A percentile compares a stretch with the other conserved stretches of the same genome.
Conservation (phyloP, 2,797 vertebrate genomes). For the Distichodus sexfasciatus region DNA sequence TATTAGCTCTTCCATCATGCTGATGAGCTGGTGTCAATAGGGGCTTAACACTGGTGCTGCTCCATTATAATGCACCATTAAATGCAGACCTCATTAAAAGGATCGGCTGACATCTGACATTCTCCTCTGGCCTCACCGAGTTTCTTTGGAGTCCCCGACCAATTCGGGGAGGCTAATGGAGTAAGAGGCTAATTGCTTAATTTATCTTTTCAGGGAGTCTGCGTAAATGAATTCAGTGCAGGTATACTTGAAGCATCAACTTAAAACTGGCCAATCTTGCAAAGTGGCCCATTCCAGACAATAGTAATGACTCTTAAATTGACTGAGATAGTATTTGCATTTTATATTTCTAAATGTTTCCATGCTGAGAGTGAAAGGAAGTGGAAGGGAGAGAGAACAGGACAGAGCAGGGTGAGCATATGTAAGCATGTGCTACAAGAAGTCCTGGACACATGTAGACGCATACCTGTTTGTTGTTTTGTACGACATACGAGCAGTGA, state of each 20-base stretch:
- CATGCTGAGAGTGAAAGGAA: not conserved
- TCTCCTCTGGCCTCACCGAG: not conserved
- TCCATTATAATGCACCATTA: constrained; percentile 31
- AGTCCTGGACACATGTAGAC: no score
- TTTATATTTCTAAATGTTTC: not conserved
- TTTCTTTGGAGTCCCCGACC: constrained; percentile 11
- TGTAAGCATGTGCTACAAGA: no score
- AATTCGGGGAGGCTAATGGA: constrained; percentile 29
- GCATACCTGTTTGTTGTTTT: no score
- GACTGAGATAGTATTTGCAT: not conserved
- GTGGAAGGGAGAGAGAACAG: not conserved
- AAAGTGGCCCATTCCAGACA: constrained; percentile 22
- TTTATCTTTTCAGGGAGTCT: constrained; percentile 34
- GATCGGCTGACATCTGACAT: constrained; percentile 11
- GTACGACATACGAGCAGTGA: no score
- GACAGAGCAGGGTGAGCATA: no score
- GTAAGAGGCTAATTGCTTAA: constrained; percentile 41
- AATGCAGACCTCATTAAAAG: constrained; percentile 27
- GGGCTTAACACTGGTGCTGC: constrained; percentile 17
- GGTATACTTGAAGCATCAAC: constrained; percentile 17
- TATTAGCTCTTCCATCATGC: not conserved
- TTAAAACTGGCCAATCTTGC: constrained; percentile 28
- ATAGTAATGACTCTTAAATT: not conserved
- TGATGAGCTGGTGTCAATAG: not conserved
- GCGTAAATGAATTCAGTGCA: constrained; percentile 20